Evolutionary conservation across 2,888 invertebrate species (phyloP).

Genomic region (Netelia inedita): DNA sequence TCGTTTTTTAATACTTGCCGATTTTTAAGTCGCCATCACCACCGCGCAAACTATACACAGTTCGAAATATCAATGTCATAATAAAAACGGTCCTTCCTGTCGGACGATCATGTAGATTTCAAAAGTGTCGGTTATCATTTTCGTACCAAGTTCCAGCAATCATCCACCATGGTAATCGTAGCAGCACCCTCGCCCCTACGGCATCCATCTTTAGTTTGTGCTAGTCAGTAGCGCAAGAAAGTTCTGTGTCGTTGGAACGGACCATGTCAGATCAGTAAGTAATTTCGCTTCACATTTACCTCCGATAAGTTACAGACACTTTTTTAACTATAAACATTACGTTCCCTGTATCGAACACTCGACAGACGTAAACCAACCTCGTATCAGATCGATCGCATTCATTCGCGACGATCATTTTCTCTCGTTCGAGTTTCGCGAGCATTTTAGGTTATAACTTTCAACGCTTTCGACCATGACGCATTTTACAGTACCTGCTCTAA

Average conservation of each 20-base stretch:
- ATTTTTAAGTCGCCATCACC: too few species aligned
- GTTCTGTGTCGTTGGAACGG: constrained; percentile 57
- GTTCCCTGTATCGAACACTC: not conserved
- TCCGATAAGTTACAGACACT: constrained; percentile 24
- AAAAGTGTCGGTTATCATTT: too few species aligned
- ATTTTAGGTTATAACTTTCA: constrained; percentile 76
- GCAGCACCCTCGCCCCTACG: constrained; percentile 23
- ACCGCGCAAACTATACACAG: too few species aligned
- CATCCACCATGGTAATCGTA: constrained; percentile 10
- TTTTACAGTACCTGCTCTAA: constrained; percentile 65
- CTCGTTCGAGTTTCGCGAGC: constrained; percentile 29
- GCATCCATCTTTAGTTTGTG: not conserved
- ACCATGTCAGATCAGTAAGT: constrained; percentile 83
- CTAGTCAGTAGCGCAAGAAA: constrained; percentile 15
- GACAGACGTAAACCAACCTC: not conserved
- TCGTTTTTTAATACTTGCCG: too few species aligned
- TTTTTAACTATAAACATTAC: not conserved
- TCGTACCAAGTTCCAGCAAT: not conserved
- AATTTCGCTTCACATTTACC: constrained; percentile 54
- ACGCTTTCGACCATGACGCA: constrained; percentile 75
- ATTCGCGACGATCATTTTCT: not conserved
- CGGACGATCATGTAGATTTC: too few species aligned
- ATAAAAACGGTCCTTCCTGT: too few species aligned
- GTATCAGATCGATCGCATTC: not conserved
- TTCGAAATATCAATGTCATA: too few species aligned